Conservation (phyloP, 2,888 invertebrate species). For the Scotopteryx bipunctaria region DNA sequence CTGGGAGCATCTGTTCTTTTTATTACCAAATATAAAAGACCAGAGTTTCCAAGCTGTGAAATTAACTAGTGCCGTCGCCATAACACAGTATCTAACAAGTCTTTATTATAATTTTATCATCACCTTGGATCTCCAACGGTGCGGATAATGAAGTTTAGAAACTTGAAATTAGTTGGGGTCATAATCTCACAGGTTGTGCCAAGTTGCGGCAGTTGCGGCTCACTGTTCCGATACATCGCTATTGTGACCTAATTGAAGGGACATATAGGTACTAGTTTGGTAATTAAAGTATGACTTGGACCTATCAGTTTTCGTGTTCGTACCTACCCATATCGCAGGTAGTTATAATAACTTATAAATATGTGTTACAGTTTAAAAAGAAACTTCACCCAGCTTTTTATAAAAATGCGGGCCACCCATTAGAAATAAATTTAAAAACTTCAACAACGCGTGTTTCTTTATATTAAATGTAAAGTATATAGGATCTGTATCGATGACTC, state of each 20-base stretch:
- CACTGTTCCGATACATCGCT: constrained; percentile 31
- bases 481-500: no score
- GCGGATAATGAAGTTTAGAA: constrained; percentile 76
- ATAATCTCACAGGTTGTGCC: constrained; percentile 63
- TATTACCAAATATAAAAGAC: constrained; percentile 21
- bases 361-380: no score
- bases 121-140: constrained; percentile 68
- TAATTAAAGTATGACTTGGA: constrained; percentile 29
- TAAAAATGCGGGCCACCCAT: no score
- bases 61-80: constrained; percentile 30
- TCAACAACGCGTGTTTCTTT: no score
- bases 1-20: constrained; percentile 8
- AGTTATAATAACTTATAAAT: no score
- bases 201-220: constrained; percentile 36
- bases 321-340: no score
- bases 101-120: constrained; percentile 67
- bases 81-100: constrained; percentile 41
- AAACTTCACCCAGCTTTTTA: no score
- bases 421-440: no score
- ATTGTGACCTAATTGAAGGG: constrained; percentile 47
- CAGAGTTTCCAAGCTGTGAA: constrained; percentile 31
- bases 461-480: no score
- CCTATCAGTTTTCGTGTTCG: not conserved
- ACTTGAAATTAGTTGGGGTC: constrained; percentile 74
- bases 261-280: constrained; percentile 30